These are phyloP conservation scores for Drosophila funebris DNA, from an alignment of 1,140 invertebrate species.

Conservation along the genomic window DNA sequence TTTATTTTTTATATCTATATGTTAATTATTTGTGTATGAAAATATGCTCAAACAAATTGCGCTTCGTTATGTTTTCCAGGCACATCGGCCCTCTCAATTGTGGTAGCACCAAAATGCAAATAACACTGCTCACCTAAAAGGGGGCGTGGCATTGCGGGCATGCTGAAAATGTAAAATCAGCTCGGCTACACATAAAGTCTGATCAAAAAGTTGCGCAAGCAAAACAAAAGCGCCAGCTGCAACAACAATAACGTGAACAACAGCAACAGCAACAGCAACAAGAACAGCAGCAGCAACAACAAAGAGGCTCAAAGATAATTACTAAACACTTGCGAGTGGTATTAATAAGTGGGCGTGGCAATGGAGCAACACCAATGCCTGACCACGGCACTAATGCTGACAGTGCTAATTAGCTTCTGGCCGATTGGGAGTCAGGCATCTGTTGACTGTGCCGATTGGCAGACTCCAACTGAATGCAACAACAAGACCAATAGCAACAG, in stretches of 20 bases:
- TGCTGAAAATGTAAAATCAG: constrained; percentile 25
- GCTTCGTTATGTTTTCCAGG: constrained; percentile 47
- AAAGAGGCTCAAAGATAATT: constrained; percentile 21
- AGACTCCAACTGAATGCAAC: constrained; percentile 41
- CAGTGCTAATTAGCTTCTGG: constrained; percentile 35
- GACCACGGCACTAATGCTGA: constrained; percentile 8
- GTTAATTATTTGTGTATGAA: not conserved
- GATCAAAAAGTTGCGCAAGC: not conserved
- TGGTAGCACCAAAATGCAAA: not conserved
- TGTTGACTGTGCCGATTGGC: constrained; percentile 41
- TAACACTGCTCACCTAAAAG: not conserved
- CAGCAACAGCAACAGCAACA: not conserved
- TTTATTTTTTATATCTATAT: not conserved
- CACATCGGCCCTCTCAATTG: not conserved
- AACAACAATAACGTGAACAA: constrained; percentile 9
- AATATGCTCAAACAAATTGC: constrained; percentile 1
- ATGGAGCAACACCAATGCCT: constrained; percentile 12
- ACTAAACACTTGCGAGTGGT: constrained; percentile 11
- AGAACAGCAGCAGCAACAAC: not conserved
- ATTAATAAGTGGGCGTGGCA: constrained; percentile 28
- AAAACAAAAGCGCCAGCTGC: constrained; percentile 15
- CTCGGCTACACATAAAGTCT: not conserved
- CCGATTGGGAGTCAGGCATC: constrained; percentile 7
- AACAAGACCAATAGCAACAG: constrained; percentile 1
- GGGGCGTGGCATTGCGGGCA: constrained; percentile 10